These are phyloP conservation scores for Pseudochirops cupreus DNA, from an alignment of 2,797 vertebrate species.

Conservation along the genomic window DNA sequence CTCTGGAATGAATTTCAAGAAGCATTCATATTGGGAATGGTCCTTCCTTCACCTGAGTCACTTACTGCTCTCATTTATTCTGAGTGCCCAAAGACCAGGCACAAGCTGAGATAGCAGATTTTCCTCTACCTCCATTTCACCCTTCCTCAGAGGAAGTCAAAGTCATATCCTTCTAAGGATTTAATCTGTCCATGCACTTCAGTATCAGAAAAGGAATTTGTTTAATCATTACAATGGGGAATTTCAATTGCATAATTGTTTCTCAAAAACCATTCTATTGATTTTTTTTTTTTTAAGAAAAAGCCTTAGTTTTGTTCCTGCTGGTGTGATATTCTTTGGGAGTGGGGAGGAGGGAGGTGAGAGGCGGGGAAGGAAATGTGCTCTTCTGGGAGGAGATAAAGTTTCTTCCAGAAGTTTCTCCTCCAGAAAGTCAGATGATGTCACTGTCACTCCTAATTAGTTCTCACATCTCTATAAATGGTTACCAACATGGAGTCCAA, in stretches of 20 bases:
- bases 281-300: background rate
- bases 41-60: background rate
- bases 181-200: background rate
- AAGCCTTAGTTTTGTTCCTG: background rate
- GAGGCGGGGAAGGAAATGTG: background rate
- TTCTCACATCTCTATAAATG: background rate
- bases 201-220: background rate
- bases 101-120: too few species aligned
- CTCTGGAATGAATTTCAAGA: background rate
- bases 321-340: background rate
- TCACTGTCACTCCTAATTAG: background rate
- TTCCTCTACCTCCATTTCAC: background rate
- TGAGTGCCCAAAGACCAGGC: background rate
- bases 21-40: background rate
- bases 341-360: background rate
- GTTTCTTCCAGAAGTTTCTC: conserved; percentile 18
- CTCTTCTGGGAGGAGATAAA: conserved; percentile 20
- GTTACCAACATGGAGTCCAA: background rate
- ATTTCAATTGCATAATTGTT: background rate
- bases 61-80: background rate
- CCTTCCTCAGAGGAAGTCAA: background rate
- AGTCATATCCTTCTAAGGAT: background rate
- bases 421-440: background rate
- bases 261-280: too few species aligned
- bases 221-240: background rate